Conservation (phyloP, 2,113 vertebrate species). For the Gymnarchus niloticus region DNA sequence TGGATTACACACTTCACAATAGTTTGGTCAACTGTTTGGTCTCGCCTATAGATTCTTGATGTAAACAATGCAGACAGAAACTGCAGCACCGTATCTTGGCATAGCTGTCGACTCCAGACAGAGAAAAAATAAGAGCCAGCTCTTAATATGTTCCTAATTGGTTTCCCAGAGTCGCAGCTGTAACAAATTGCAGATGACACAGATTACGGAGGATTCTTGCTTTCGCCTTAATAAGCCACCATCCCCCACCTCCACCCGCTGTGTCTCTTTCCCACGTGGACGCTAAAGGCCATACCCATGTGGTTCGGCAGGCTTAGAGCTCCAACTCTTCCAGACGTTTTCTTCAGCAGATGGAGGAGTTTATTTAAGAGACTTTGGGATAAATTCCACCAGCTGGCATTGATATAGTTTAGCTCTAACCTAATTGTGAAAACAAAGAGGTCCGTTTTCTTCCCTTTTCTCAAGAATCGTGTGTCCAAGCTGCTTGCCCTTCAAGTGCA, state of each 20-base stretch:
- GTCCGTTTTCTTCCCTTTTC: not conserved
- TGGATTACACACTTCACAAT: not conserved
- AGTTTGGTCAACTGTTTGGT: not conserved
- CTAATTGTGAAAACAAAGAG: conserved; percentile 22
- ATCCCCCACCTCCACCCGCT: not conserved
- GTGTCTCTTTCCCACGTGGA: not conserved
- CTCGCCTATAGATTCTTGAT: not conserved
- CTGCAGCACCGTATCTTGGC: not conserved
- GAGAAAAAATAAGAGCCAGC: not conserved
- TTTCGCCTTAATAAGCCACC: not conserved
- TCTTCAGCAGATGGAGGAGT: conserved; percentile 17
- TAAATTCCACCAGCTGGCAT: conserved; percentile 18
- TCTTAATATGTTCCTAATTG: conserved; percentile 13
- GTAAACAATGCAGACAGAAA: not conserved
- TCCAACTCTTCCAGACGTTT: not conserved
- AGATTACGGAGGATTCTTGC: not conserved
- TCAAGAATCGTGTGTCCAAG: not conserved
- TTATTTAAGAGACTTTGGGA: conserved; percentile 12
- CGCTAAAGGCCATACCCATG: not conserved
- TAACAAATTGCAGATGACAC: conserved; percentile 19
- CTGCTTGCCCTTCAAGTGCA: not conserved
- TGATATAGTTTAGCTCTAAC: conserved; percentile 15
- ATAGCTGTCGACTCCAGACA: not conserved
- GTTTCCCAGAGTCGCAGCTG: conserved; percentile 14
- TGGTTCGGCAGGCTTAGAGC: not conserved